Evolutionary conservation across 1,140 invertebrate genomes (phyloP).

Genomic region (Paracyclopina nana): DNA sequence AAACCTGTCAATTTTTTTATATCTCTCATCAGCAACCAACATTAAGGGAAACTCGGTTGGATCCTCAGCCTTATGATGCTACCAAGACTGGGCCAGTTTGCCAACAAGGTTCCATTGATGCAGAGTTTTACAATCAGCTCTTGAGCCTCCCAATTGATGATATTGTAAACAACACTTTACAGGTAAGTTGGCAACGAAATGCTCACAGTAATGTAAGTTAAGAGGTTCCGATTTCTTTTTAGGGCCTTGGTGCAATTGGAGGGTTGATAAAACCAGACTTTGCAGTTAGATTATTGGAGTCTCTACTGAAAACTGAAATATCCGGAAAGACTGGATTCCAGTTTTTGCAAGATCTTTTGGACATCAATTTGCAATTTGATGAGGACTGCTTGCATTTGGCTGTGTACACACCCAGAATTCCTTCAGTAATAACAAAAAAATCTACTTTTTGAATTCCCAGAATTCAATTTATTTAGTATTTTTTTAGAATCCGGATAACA

Average conservation of each 20-base stretch:
- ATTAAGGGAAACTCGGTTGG: background rate
- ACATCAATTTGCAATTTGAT: background rate
- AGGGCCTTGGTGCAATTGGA: background rate
- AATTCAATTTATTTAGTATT: too few species aligned
- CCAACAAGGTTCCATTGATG: background rate
- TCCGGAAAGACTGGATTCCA: background rate
- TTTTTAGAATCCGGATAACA: background rate
- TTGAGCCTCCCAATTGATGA: background rate
- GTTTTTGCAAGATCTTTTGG: background rate
- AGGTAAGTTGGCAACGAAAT: background rate
- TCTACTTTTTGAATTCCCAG: background rate
- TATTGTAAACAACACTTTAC: background rate
- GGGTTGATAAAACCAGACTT: background rate
- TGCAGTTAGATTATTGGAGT: background rate
- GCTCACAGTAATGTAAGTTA: background rate
- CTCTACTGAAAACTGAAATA: background rate
- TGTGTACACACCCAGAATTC: slow-evolving; percentile 27
- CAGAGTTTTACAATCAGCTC: background rate
- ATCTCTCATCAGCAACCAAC: background rate
- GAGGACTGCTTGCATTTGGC: slow-evolving; percentile 35
- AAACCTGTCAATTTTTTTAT: background rate
- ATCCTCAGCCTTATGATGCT: slow-evolving; percentile 1
- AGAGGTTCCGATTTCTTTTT: background rate
- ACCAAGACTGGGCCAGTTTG: slow-evolving; percentile 5
- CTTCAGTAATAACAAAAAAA: too few species aligned